Evolutionary conservation across 2,888 invertebrate genomes (phyloP).

Genomic region (Stenurella melanura): DNA sequence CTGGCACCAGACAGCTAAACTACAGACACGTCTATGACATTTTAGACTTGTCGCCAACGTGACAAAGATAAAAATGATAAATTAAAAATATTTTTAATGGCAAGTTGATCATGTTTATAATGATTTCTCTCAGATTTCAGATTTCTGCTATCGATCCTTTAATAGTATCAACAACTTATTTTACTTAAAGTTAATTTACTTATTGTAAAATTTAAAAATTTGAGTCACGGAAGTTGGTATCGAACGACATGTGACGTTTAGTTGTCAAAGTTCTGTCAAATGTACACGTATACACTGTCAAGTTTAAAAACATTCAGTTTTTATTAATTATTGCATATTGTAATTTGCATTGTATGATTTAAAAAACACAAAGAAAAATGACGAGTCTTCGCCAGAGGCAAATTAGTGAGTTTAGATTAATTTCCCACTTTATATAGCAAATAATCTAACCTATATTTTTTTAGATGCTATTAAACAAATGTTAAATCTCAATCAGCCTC

Average conservation of each 20-base stretch:
- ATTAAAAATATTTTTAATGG: neutral
- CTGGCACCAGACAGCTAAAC: neutral
- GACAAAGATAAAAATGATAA: neutral
- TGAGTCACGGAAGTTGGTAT: neutral
- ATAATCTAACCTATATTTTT: slow-evolving; percentile 62
- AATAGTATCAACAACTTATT: neutral
- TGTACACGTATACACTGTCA: slow-evolving; percentile 31
- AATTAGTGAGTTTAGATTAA: slow-evolving; percentile 77
- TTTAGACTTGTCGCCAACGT: neutral
- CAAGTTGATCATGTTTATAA: neutral
- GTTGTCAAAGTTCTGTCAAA: slow-evolving; percentile 24
- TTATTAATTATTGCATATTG: neutral
- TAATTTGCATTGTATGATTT: neutral
- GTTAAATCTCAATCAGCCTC: slow-evolving; percentile 92
- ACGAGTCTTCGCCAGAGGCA: slow-evolving; percentile 82
- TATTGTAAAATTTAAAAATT: neutral
- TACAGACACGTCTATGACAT: slow-evolving; percentile 22
- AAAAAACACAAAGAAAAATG: slow-evolving; percentile 73
- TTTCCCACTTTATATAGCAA: neutral
- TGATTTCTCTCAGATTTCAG: neutral
- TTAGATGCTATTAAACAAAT: slow-evolving; percentile 94
- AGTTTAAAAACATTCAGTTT: slow-evolving; percentile 1
- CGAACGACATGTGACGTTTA: neutral
- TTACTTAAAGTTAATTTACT: neutral
- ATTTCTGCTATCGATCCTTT: neutral